Evolutionary conservation across 2,113 vertebrate genomes (phyloP).

Genomic region (Lagopus leucura): DNA sequence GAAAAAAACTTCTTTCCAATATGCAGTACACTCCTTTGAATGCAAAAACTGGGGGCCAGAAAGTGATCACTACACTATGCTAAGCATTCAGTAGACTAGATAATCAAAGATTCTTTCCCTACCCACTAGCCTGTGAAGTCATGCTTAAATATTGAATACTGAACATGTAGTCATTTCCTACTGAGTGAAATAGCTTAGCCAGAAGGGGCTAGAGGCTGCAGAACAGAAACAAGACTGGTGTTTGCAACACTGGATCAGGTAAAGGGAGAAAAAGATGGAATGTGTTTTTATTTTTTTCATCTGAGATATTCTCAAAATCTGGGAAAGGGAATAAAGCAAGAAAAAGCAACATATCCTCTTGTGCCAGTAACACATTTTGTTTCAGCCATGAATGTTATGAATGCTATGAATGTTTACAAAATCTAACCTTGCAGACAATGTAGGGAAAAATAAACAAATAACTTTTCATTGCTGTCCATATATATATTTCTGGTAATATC

Average conservation of each 20-base stretch:
- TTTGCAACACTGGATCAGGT: background rate
- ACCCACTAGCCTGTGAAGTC: background rate
- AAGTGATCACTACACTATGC: background rate
- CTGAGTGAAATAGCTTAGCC: background rate
- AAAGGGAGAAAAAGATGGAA: background rate
- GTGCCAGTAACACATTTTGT: background rate
- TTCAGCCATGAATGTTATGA: background rate
- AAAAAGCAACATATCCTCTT: background rate
- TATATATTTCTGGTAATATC: background rate
- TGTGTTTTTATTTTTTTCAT: background rate
- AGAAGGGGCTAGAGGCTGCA: background rate
- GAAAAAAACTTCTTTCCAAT: background rate
- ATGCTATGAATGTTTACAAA: background rate
- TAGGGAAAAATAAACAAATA: background rate
- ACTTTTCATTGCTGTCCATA: background rate
- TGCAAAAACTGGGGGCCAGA: background rate
- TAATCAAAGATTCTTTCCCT: slow-evolving; percentile 12
- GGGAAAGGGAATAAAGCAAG: background rate
- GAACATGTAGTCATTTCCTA: slow-evolving; percentile 27
- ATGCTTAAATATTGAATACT: slow-evolving; percentile 35
- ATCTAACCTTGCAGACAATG: background rate
- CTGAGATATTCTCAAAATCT: background rate
- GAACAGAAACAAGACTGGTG: background rate
- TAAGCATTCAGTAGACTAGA: slow-evolving; percentile 27
- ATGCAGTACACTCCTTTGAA: background rate